Percentiles rank a stretch among this genome's conserved stretches.
Evolutionary conservation across 53 echinoderm and acorn worm species (phyloP).

Genomic region (Holothuria scabra): DNA sequence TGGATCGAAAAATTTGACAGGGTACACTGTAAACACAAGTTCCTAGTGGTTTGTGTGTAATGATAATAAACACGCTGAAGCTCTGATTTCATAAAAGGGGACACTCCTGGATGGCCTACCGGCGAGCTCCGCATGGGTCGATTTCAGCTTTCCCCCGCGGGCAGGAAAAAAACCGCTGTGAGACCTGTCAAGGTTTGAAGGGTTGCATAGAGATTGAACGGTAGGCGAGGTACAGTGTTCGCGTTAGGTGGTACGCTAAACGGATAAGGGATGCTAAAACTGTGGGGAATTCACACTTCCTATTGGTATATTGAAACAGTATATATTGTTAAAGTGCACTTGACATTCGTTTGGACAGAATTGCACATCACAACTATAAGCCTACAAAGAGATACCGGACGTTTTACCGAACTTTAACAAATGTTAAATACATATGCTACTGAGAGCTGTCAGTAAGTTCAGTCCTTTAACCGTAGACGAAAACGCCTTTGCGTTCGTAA

Average conservation of each 20-base stretch:
- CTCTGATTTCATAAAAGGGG: slow-evolving; percentile 48
- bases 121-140: slow-evolving; percentile 51
- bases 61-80: slow-evolving; percentile 48
- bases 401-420: no score
- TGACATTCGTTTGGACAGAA: no score
- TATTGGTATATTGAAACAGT: slow-evolving; percentile 27
- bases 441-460: no score
- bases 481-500: no score
- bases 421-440: no score
- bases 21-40: slow-evolving; percentile 45
- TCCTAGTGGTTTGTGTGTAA: slow-evolving; percentile 40
- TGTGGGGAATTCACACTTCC: slow-evolving; percentile 45
- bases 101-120: slow-evolving; percentile 48
- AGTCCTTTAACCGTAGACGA: no score
- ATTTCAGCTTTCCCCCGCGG: slow-evolving; percentile 47
- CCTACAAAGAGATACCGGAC: no score
- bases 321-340: slow-evolving; percentile 22
- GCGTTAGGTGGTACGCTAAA: slow-evolving; percentile 26
- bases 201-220: slow-evolving; percentile 28
- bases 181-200: slow-evolving; percentile 32
- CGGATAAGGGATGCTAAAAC: slow-evolving; percentile 17
- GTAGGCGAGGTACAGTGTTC: slow-evolving; percentile 6
- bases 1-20: slow-evolving; percentile 1
- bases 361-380: no score
- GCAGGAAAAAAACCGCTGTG: slow-evolving; percentile 38